Conservation (phyloP, 2,888 invertebrate species). For the Euphydryas editha region DNA sequence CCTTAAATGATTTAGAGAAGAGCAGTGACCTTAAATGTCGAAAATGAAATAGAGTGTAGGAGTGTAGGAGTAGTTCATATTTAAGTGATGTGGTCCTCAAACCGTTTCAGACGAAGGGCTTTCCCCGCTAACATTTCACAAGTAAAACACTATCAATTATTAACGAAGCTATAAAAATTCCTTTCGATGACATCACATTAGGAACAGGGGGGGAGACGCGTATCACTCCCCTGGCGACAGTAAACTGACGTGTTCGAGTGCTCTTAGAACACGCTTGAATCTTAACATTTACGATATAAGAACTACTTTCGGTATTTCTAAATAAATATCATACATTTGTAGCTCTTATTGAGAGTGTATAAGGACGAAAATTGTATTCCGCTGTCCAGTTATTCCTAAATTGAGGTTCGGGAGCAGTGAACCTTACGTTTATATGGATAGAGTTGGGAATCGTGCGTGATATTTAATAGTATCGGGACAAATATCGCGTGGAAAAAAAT, state of each 20-base stretch:
- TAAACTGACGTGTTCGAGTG: constrained; percentile 25
- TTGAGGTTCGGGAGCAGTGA: constrained; percentile 7
- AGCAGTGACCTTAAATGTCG: too few species aligned
- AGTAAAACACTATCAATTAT: constrained; percentile 37
- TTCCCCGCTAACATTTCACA: constrained; percentile 26
- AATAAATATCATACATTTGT: too few species aligned
- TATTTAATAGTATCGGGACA: constrained; percentile 16
- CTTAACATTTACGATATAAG: neutral
- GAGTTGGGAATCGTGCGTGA: constrained; percentile 4
- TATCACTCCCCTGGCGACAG: constrained; percentile 31
- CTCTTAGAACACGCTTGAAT: constrained; percentile 8
- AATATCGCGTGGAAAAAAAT: constrained; percentile 24
- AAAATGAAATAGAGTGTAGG: too few species aligned
- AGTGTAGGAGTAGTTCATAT: too few species aligned
- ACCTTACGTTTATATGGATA: neutral
- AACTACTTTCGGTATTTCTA: neutral
- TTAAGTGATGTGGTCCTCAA: too few species aligned
- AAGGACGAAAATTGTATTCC: constrained; percentile 3
- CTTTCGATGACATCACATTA: constrained; percentile 39
- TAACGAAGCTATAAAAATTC: constrained; percentile 36
- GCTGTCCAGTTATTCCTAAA: neutral
- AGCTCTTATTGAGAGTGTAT: neutral
- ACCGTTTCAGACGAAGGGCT: constrained; percentile 19
- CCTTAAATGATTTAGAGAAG: too few species aligned
- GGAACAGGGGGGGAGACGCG: constrained; percentile 28